Conservation (phyloP, 2,113 vertebrate genomes). For the Crotalus helleri region DNA sequence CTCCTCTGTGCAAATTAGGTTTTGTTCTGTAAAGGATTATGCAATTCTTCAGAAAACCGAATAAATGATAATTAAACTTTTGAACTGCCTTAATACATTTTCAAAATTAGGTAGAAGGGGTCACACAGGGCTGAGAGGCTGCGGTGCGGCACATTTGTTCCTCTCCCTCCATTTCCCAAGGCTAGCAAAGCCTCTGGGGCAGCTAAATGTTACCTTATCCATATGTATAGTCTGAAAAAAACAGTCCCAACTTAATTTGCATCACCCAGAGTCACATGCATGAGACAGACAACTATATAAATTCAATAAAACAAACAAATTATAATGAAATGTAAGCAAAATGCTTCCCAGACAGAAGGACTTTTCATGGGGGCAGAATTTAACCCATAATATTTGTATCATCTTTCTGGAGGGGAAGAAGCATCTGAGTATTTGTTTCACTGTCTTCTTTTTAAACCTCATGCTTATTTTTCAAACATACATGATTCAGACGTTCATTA, state of each 20-base stretch:
- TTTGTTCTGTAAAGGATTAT: conserved; percentile 47
- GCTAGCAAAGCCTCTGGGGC: background rate
- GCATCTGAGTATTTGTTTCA: background rate
- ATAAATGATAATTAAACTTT: no score
- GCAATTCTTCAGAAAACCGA: background rate
- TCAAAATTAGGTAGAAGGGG: background rate
- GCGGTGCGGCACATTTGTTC: background rate
- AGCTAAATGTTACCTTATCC: no score
- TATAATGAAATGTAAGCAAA: background rate
- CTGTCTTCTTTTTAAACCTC: background rate
- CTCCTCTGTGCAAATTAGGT: conserved; percentile 33
- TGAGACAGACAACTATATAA: background rate
- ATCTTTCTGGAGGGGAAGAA: background rate
- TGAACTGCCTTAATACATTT: background rate
- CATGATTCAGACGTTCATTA: background rate
- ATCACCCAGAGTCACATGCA: background rate
- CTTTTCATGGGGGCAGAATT: background rate
- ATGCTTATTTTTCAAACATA: background rate
- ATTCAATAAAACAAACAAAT: background rate
- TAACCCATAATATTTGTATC: background rate
- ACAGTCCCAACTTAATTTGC: background rate
- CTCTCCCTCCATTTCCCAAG: background rate
- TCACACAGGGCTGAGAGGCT: background rate
- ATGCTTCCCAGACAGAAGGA: background rate
- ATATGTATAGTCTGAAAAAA: background rate